These are phyloP conservation scores for Pelochelys cantorii DNA, from an alignment of 2,797 vertebrate species.

Conservation along the genomic window DNA sequence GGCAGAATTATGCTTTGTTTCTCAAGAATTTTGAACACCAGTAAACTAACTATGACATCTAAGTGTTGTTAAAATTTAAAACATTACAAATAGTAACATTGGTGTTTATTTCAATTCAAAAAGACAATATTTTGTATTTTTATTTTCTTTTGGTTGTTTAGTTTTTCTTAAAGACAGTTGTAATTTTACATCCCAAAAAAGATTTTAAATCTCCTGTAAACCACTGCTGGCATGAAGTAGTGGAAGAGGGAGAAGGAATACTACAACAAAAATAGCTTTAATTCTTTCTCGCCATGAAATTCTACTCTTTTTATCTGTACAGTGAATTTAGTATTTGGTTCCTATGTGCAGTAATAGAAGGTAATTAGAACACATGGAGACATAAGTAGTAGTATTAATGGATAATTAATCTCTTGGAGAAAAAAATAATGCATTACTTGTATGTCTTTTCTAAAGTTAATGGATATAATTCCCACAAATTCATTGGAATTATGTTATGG, in stretches of 20 bases:
- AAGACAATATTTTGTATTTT: constrained; percentile 8
- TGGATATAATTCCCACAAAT: not conserved
- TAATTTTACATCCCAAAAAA: constrained; percentile 11
- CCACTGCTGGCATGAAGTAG: not conserved
- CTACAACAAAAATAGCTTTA: not conserved
- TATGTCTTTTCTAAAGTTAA: constrained; percentile 1
- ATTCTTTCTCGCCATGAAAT: not conserved
- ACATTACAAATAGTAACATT: constrained; percentile 35
- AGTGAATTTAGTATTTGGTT: not conserved
- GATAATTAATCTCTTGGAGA: not conserved
- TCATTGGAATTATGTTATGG: not conserved
- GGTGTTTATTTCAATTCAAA: constrained; percentile 32
- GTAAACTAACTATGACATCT: constrained; percentile 38
- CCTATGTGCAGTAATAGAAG: not conserved
- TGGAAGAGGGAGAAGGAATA: not conserved
- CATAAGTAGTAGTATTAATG: no score
- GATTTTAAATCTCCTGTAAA: not conserved
- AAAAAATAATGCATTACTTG: not conserved
- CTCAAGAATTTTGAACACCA: constrained; percentile 37
- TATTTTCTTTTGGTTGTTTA: not conserved
- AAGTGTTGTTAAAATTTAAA: constrained; percentile 41
- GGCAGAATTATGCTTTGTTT: constrained; percentile 43
- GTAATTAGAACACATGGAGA: not conserved
- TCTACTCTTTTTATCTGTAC: not conserved
- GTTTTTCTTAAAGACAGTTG: not conserved